Conservation (phyloP, 2,888 invertebrate genomes). For the Beris morrisii region DNA sequence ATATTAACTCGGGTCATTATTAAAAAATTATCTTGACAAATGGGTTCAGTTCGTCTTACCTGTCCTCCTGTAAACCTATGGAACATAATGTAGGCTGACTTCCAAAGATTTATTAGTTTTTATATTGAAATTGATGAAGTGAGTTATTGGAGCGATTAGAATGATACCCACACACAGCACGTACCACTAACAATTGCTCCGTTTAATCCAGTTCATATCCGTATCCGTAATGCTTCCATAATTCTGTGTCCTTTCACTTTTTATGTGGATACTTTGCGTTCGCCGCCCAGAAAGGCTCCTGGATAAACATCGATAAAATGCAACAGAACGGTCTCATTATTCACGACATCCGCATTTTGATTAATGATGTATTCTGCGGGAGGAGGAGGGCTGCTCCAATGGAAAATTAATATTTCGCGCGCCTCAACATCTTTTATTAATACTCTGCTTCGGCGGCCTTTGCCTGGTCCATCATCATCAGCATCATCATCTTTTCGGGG, state of each 20-base stretch:
- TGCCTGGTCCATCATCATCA: constrained; percentile 16
- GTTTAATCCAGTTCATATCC: background rate
- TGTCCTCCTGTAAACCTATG: too few species aligned
- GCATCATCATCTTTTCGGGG: too few species aligned
- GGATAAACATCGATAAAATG: constrained; percentile 31
- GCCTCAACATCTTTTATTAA: constrained; percentile 15
- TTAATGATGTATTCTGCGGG: constrained; percentile 6
- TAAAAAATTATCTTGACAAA: too few species aligned
- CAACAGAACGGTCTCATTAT: constrained; percentile 29
- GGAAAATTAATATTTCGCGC: constrained; percentile 22
- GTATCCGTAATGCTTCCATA: constrained; percentile 18
- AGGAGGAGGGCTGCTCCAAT: constrained; percentile 2
- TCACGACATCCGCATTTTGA: constrained; percentile 17
- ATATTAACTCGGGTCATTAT: too few species aligned
- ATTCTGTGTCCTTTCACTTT: constrained; percentile 24
- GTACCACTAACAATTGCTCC: background rate
- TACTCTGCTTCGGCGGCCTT: constrained; percentile 13
- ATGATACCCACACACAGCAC: constrained; percentile 12
- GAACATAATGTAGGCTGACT: too few species aligned
- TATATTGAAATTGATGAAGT: constrained; percentile 25
- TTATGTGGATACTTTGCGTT: background rate
- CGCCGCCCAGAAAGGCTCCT: constrained; percentile 3
- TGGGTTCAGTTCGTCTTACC: too few species aligned
- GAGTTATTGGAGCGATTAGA: constrained; percentile 22
- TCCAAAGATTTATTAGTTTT: constrained; percentile 21